Conservation (phyloP, 2,113 vertebrate genomes). For the Indicator indicator region DNA sequence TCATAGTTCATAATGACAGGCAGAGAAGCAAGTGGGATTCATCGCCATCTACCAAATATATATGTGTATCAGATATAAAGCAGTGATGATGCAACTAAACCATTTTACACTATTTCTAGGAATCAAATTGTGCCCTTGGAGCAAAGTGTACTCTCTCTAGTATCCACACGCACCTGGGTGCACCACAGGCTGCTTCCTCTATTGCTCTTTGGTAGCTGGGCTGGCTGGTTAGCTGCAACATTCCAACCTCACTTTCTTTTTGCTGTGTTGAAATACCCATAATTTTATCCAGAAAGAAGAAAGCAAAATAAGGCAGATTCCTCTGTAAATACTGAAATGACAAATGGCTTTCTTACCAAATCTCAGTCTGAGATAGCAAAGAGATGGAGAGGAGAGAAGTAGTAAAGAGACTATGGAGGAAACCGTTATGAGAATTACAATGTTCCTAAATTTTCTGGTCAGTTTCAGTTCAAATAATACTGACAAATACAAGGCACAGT, state of each 20-base stretch:
- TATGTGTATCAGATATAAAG: not conserved
- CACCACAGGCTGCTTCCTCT: not conserved
- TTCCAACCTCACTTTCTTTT: not conserved
- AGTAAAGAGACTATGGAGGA: not conserved
- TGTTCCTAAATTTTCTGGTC: not conserved
- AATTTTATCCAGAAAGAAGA: not conserved
- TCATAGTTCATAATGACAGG: not conserved
- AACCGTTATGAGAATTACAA: not conserved
- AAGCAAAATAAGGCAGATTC: not conserved
- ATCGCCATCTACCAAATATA: not conserved
- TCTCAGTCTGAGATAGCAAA: not conserved
- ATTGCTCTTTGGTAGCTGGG: not conserved
- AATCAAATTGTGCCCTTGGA: not conserved
- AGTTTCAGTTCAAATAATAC: not conserved
- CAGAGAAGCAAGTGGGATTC: not conserved
- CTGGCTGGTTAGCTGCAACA: not conserved
- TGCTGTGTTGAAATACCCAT: not conserved
- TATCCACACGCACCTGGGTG: not conserved
- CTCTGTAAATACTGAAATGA: not conserved
- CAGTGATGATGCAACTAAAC: not conserved
- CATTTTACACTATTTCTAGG: not conserved
- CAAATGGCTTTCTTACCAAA: not conserved
- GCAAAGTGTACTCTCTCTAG: not conserved
- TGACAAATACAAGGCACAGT: not conserved
- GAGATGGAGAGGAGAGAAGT: not conserved